Conservation (phyloP, 2,888 invertebrate species). For the Nephrotoma flavescens region DNA sequence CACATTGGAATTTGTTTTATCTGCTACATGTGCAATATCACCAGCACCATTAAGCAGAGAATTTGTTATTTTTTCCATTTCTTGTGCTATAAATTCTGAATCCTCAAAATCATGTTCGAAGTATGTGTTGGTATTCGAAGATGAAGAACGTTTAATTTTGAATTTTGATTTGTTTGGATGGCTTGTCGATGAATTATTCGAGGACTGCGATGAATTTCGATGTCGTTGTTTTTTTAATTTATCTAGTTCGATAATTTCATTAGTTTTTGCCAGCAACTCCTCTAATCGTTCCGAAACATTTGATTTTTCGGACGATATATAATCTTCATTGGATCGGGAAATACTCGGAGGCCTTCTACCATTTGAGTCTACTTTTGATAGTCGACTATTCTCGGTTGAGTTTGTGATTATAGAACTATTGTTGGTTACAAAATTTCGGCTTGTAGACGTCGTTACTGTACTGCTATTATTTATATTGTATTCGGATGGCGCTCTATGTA, state of each 20-base stretch:
- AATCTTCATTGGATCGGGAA: neutral
- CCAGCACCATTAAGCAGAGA: slow-evolving; percentile 7
- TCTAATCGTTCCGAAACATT: slow-evolving; percentile 23
- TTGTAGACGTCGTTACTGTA: neutral
- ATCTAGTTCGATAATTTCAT: slow-evolving; percentile 25
- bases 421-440: neutral
- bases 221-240: slow-evolving; percentile 16
- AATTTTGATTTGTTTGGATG: slow-evolving; percentile 12
- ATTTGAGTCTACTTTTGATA: neutral
- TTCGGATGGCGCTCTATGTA: slow-evolving; percentile 17
- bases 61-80: slow-evolving; percentile 14
- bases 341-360: neutral
- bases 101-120: slow-evolving; percentile 4
- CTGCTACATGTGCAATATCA: neutral
- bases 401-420: neutral
- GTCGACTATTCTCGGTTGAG: slow-evolving; percentile 1
- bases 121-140: neutral
- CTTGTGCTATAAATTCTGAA: slow-evolving; percentile 12
- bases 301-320: neutral
- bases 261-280: slow-evolving; percentile 24
- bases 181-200: slow-evolving; percentile 25
- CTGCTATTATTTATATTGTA: slow-evolving; percentile 5
- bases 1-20: slow-evolving; percentile 8
- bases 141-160: neutral
- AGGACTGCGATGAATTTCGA: slow-evolving; percentile 10